These are phyloP conservation scores for Sarcophaga subvicina DNA, from an alignment of 2,888 invertebrate genomes.

Conservation along the genomic window DNA sequence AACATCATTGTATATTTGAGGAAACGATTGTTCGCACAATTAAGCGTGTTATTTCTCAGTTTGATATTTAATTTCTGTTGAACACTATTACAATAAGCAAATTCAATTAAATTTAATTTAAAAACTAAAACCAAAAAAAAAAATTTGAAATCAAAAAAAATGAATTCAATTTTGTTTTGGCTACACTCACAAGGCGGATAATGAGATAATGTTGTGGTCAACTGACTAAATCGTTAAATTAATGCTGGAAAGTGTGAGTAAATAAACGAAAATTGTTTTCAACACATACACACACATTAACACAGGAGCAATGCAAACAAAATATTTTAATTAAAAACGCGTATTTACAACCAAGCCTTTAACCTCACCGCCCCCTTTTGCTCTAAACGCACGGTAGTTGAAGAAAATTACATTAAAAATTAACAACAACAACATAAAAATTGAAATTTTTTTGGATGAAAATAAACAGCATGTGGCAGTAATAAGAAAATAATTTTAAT, in stretches of 20 bases:
- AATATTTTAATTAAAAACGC: background rate
- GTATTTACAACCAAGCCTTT: background rate
- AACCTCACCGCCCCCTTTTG: background rate
- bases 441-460: background rate
- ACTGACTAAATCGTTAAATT: background rate
- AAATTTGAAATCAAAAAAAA: background rate
- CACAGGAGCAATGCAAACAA: background rate
- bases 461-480: slow-evolving; percentile 12
- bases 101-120: slow-evolving; percentile 12
- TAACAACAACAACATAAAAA: background rate
- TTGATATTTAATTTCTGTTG: slow-evolving; percentile 5
- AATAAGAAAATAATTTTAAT: background rate
- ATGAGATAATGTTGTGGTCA: background rate
- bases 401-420: background rate
- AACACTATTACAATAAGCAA: background rate
- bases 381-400: background rate
- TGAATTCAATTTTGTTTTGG: background rate
- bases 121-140: background rate
- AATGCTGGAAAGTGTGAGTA: background rate
- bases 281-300: background rate
- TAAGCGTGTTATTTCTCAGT: slow-evolving; percentile 13
- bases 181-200: background rate
- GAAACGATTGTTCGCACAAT: background rate
- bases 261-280: slow-evolving; percentile 4
- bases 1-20: too few species aligned